Evolutionary conservation across 2,113 vertebrate species (phyloP).

Genomic region (Hippoglossus stenolepis): DNA sequence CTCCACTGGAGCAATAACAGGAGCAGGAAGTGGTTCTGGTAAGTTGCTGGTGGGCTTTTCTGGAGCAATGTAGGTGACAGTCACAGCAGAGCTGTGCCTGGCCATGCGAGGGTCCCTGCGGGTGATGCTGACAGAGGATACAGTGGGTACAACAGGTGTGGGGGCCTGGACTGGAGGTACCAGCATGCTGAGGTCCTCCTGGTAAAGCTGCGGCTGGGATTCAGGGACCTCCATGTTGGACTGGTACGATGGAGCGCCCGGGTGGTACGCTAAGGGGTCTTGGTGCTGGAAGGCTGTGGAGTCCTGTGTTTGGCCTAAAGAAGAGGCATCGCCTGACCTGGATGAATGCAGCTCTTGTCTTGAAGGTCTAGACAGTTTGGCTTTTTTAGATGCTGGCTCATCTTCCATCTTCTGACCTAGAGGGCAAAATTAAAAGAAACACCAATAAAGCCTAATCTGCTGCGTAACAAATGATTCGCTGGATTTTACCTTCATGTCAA

Average conservation of each 20-base stretch:
- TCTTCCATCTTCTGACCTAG: constrained; percentile 93
- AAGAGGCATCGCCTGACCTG: constrained; percentile 55
- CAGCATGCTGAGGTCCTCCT: constrained; percentile 63
- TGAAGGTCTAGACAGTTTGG: constrained; percentile 76
- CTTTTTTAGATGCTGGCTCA: constrained; percentile 89
- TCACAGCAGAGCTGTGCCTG: constrained; percentile 68
- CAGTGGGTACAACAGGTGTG: constrained; percentile 53
- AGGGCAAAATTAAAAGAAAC: constrained; percentile 15
- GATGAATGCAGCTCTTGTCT: constrained; percentile 80
- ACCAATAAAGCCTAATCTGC: neutral
- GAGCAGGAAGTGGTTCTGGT: constrained; percentile 34
- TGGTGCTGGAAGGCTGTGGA: constrained; percentile 36
- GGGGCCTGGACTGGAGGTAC: constrained; percentile 35
- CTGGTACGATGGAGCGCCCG: constrained; percentile 29
- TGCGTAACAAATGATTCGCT: neutral
- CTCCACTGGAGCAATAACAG: constrained; percentile 59
- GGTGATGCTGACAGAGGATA: constrained; percentile 90
- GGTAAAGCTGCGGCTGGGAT: constrained; percentile 52
- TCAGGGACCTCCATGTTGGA: constrained; percentile 67
- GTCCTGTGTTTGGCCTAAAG: constrained; percentile 48
- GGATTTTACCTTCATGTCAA: neutral
- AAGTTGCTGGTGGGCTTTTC: constrained; percentile 44
- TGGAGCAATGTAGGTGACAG: constrained; percentile 42
- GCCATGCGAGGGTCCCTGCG: constrained; percentile 94
- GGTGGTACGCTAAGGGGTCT: constrained; percentile 43